A percentile compares a stretch with the other conserved stretches of the same genome.
Conservation (phyloP, 2,113 vertebrate species). For the Sander lucioperca region DNA sequence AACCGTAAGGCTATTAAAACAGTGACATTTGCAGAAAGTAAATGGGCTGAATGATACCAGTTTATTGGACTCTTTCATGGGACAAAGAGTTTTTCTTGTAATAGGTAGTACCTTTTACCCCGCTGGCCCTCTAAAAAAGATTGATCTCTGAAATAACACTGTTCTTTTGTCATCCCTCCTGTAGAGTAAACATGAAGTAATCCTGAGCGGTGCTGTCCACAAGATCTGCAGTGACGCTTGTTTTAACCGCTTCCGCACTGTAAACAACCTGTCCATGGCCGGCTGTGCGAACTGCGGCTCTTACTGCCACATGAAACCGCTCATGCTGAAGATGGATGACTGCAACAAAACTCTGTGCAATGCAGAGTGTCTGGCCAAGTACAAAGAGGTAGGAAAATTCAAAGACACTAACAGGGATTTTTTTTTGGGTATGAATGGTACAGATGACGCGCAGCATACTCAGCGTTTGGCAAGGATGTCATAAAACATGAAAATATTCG, state of each 20-base stretch:
- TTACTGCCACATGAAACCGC: constrained; percentile 89
- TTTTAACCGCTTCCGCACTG: constrained; percentile 92
- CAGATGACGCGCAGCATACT: background rate
- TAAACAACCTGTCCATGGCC: constrained; percentile 93
- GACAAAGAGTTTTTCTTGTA: background rate
- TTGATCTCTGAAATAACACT: background rate
- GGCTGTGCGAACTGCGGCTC: constrained; percentile 92
- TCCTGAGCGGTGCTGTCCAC: constrained; percentile 91
- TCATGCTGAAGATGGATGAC: constrained; percentile 90
- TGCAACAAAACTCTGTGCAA: constrained; percentile 92
- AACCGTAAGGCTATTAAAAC: background rate
- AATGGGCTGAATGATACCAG: background rate
- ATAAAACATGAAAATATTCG: background rate
- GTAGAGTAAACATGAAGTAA: constrained; percentile 94
- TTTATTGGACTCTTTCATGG: too few species aligned
- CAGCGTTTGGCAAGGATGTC: background rate
- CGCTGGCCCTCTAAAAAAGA: background rate
- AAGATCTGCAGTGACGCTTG: constrained; percentile 95
- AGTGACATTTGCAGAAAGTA: background rate
- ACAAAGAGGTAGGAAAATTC: constrained; percentile 86
- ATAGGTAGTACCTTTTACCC: background rate
- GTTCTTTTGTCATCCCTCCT: background rate
- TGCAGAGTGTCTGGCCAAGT: constrained; percentile 86
- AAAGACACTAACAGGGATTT: too few species aligned
- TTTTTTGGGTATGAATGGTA: background rate